Percentiles rank a stretch among this genome's conserved stretches.
phyloP scores from a whole-genome alignment of 53 echinoderm and acorn worm genomes.

The Actinopyga echinites region DNA sequence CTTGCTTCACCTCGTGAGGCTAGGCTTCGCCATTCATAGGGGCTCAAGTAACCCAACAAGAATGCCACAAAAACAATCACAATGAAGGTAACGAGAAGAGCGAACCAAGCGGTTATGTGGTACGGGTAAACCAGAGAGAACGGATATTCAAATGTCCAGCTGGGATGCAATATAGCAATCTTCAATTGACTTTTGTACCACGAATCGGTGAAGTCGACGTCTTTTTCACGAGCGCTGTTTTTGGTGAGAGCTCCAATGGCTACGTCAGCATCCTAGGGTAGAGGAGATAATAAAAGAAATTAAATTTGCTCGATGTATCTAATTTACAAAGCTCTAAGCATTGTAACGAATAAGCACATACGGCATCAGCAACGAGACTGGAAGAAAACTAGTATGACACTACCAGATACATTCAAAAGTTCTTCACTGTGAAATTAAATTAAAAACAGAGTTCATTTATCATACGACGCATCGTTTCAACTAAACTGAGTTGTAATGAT shows the following conservation, averaged over 20 bases:
- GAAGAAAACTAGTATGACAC: too few relatives aligned
- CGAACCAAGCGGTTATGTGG: constrained; percentile 70
- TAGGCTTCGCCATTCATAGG: constrained; percentile 67
- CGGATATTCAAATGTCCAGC: constrained; percentile 76
- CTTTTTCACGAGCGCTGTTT: constrained; percentile 61
- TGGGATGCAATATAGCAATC: constrained; percentile 75
- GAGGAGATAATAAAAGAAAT: too few relatives aligned
- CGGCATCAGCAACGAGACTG: too few relatives aligned
- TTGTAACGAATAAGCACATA: too few relatives aligned
- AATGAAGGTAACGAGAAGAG: constrained; percentile 62
- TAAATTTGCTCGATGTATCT: too few relatives aligned
- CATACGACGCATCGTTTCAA: too few relatives aligned
- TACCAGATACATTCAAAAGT: too few relatives aligned
- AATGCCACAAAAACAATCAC: constrained; percentile 55
- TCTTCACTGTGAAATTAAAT: too few relatives aligned
- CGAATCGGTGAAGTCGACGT: constrained; percentile 64
- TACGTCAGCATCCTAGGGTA: constrained; percentile 80
- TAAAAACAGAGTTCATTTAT: too few relatives aligned
- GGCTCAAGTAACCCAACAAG: constrained; percentile 60
- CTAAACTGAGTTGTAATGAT: too few relatives aligned
- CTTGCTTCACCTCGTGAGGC: constrained; percentile 50
- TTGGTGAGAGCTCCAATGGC: constrained; percentile 76
- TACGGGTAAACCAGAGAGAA: constrained; percentile 74
- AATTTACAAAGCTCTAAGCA: too few relatives aligned
- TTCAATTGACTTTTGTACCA: constrained; percentile 68